Base-by-base conservation (phyloP, 2,797 vertebrate species). In the Falco novaeseelandiae region DNA sequence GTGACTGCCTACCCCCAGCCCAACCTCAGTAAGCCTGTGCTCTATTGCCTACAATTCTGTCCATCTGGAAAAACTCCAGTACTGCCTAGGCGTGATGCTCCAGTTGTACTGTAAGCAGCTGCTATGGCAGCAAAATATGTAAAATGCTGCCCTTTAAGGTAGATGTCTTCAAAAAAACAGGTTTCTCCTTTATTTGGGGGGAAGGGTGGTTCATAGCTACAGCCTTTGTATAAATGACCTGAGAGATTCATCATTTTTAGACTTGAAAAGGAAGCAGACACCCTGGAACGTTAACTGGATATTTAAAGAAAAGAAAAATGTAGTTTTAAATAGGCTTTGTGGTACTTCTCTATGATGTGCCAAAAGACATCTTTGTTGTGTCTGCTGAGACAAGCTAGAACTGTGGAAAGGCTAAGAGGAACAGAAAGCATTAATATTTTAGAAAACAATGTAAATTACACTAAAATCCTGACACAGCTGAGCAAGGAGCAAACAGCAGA, bases 341-440 rank as follows among this genome's bases (percentile, higher is more conserved):
- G 83, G 51, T 82, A 30, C 72, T 93, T 86, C 32, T 40, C 44
- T 86, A 30, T 71, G 34, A 71, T 89, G 69, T 86, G 82, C 90
- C 78, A 88, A 78, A 92, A 96, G 42, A 78, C 72, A 79, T 83
- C 73, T 92, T 74, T 80, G 34, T 74, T 92, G 16, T 62, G 20
- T 72, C 92, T 95, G 93, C 84, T 94, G 90, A 95, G 79, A 83
- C 84, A 95, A 90, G 88, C 63, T 85, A 92, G 90, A 92, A 58
- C 74, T 58, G 42, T 74, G 55, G 87, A 79, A 94, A 88, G n/a
- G 26, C 87, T 89, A 91, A 83, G 82, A 93, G 87, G 79, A 92
- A 72, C 16, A 90, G 87, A 95, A 96, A 91, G 38, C 89, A 96
- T 97, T 97, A 96, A 95, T 96, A 94, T 94, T 97, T 97, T 86